Conservation (phyloP, 2,113 vertebrate genomes). For the Phyllostomus hastatus region DNA sequence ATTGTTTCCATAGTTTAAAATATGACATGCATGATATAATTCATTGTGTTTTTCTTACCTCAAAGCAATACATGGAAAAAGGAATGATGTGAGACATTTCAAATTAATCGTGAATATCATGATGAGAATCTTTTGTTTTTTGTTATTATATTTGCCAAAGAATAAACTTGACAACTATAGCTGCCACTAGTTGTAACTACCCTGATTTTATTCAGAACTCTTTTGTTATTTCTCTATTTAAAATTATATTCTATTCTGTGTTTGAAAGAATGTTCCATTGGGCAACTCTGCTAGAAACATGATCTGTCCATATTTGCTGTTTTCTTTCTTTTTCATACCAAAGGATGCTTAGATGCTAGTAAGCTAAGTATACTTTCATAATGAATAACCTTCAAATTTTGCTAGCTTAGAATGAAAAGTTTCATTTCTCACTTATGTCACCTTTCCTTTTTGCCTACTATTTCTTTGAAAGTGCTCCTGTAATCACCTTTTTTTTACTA, state of each 20-base stretch:
- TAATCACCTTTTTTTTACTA: background rate
- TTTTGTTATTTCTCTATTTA: background rate
- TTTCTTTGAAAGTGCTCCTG: background rate
- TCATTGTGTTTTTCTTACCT: background rate
- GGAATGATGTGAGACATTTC: background rate
- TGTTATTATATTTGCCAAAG: background rate
- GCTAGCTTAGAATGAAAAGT: background rate
- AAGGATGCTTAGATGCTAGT: background rate
- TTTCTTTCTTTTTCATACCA: background rate
- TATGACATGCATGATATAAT: background rate
- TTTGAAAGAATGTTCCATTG: background rate
- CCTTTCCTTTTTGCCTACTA: background rate
- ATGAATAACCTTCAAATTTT: background rate
- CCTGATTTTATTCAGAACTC: background rate
- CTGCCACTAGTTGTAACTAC: background rate
- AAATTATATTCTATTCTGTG: background rate
- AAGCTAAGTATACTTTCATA: background rate
- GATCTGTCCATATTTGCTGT: background rate
- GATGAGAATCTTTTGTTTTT: background rate
- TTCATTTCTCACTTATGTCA: background rate
- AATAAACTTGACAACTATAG: background rate
- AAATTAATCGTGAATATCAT: background rate
- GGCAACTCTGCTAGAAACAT: background rate
- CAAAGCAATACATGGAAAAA: background rate
- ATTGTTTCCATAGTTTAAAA: background rate